Conservation (phyloP, 2,113 vertebrate genomes). For the Gadus chalcogrammus region DNA sequence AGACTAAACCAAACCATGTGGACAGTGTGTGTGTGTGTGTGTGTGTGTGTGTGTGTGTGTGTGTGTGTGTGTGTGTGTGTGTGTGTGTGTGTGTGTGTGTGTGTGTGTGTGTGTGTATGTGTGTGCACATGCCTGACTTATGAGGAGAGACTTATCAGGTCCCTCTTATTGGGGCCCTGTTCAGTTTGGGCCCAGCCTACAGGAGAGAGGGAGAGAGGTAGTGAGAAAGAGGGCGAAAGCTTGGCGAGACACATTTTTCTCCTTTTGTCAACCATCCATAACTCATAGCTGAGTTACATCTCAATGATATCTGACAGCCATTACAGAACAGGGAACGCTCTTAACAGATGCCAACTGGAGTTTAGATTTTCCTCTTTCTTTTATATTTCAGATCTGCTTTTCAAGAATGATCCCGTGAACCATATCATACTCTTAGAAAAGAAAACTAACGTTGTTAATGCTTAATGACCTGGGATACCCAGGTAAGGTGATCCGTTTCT, state of each 20-base stretch:
- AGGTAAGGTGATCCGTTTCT: conserved; percentile 2
- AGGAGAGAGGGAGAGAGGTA: conserved; percentile 2
- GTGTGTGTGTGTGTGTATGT: neutral
- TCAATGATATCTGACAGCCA: neutral
- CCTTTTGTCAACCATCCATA: conserved; percentile 12
- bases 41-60: conserved; percentile 44
- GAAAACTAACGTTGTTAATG: no score
- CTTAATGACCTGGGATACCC: conserved; percentile 15
- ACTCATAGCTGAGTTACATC: neutral
- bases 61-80: neutral
- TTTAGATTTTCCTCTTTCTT: neutral
- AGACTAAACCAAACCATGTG: conserved; percentile 54
- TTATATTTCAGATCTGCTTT: no score
- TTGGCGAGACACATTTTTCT: conserved; percentile 2
- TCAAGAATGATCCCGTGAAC: no score
- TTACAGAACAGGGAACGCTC: neutral
- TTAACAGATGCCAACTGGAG: neutral
- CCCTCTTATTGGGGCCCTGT: conserved; percentile 33
- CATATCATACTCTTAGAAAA: no score
- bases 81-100: neutral
- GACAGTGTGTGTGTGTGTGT: neutral
- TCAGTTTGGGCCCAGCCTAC: conserved; percentile 14
- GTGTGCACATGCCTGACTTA: conserved; percentile 29
- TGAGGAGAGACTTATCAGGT: conserved; percentile 56
- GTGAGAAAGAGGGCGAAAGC: conserved; percentile 10